A percentile compares a stretch with the other conserved stretches of the same genome.
Evolutionary conservation across 2,888 invertebrate species (phyloP).

Genomic region (Rosalia funebris): DNA sequence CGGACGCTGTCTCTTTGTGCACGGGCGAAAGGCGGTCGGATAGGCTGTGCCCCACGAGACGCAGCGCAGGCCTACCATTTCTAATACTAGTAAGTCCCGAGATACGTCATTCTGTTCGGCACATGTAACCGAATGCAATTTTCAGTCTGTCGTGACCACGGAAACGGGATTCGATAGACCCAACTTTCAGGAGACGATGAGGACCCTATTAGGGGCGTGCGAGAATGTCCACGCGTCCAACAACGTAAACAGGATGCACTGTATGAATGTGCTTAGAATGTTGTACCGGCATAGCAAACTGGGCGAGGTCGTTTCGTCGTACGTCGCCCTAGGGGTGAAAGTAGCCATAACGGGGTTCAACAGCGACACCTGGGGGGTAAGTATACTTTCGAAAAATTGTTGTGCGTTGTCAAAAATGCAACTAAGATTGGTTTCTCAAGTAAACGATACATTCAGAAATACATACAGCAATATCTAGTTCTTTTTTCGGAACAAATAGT

Average conservation of each 20-base stretch:
- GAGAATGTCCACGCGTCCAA: slow-evolving; percentile 53
- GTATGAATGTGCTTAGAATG: slow-evolving; percentile 87
- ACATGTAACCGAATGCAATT: slow-evolving; percentile 34
- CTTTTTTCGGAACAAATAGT: too few species aligned
- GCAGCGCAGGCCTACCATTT: slow-evolving; percentile 95
- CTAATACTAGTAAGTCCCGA: slow-evolving; percentile 76
- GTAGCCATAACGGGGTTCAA: slow-evolving; percentile 80
- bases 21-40: slow-evolving; percentile 63
- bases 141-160: slow-evolving; percentile 80
- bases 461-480: too few species aligned
- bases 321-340: slow-evolving; percentile 75
- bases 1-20: slow-evolving; percentile 69
- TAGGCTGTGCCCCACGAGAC: slow-evolving; percentile 81
- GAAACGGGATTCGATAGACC: slow-evolving; percentile 67
- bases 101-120: neutral
- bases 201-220: slow-evolving; percentile 65
- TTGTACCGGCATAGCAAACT: slow-evolving; percentile 81
- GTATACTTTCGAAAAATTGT: too few species aligned
- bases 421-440: too few species aligned
- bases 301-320: slow-evolving; percentile 75
- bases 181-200: slow-evolving; percentile 65
- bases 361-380: slow-evolving; percentile 80
- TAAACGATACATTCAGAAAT: too few species aligned
- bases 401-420: too few species aligned
- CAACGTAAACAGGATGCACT: slow-evolving; percentile 75